Evolutionary conservation across 2,888 invertebrate species (phyloP), one percentile per base, ranked within the genome.

Genomic region (Phalangium opilio): DNA sequence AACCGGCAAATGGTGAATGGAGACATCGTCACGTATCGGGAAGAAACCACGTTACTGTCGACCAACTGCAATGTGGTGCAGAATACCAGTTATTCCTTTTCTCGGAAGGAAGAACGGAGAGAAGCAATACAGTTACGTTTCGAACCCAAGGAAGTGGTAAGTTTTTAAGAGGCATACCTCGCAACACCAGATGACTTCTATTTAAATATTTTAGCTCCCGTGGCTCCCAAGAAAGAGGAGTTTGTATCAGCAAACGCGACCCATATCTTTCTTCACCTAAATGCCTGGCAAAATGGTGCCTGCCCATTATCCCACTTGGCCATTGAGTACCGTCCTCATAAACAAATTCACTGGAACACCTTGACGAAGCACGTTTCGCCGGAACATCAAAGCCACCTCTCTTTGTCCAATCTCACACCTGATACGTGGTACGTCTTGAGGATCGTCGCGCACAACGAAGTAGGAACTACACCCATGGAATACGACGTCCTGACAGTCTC

Each of bases 81-180:
- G 75, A 84, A 63, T 93, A 93, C 68, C 89, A 90, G 65, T 79
- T 93, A 56, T 87, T 86, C 63, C 84, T 90, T 21, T 84, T 84
- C 10, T 80, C 65, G 18, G 68, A 68, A 3, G 55, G 61, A 20
- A 52, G 50, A 45, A 64, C 67, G 15, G 58, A 58, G 11, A 59
- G 62, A 41, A 66, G 66, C 44, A 59, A 64, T 11, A 58, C 60
- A 10, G 57, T 69, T 11, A 58, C 60, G 12, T 62, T 63, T 20
- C 60, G 60, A 44, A 69, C 69, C 3, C 63, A 66, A 50, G 69
- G 69, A 10, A 62, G 65, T 45, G 64, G 68, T 69, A 55, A 57
- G 59, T 44, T n/a, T 33, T 40, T 27, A n/a, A n/a, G n/a, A n/a
- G n/a, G n/a, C n/a, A n/a, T n/a, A n/a, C n/a, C n/a, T n/a, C n/a